Conservation (phyloP, 2,888 invertebrate species). For the Aproaerema taeniolella region DNA sequence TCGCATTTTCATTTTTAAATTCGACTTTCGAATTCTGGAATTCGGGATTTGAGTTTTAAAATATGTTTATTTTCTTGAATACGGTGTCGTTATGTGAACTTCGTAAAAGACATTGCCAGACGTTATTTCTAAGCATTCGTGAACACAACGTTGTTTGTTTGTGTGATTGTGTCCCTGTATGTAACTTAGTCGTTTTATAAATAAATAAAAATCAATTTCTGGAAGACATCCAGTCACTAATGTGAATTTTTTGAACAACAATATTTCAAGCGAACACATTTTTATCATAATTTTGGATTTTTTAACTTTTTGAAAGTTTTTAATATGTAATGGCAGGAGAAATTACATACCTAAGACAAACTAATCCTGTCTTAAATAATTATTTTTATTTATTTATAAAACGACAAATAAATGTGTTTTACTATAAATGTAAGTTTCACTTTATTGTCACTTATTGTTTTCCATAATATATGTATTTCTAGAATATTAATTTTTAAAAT, state of each 20-base stretch:
- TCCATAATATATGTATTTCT: constrained; percentile 67
- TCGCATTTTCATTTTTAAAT: constrained; percentile 21
- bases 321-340: no score
- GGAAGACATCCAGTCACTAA: no score
- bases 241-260: no score
- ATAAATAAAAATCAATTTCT: constrained; percentile 22
- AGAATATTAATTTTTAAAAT: constrained; percentile 62
- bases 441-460: constrained; percentile 66
- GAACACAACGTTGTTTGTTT: constrained; percentile 58
- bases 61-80: constrained; percentile 15
- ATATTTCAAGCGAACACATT: no score
- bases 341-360: no score
- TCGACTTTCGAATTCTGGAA: constrained; percentile 27
- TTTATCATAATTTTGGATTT: no score
- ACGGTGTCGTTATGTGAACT: constrained; percentile 28
- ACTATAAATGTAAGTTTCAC: constrained; percentile 61
- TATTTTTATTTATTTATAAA: constrained; percentile 25
- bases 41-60: constrained; percentile 35
- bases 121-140: constrained; percentile 54
- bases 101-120: constrained; percentile 61
- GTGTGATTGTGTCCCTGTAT: constrained; percentile 52
- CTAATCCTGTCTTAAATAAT: no score
- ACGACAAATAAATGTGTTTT: constrained; percentile 18
- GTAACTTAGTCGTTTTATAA: constrained; percentile 29
- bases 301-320: neutral